Conservation (phyloP, 2,888 invertebrate genomes). For the Cheilosia pagana region DNA sequence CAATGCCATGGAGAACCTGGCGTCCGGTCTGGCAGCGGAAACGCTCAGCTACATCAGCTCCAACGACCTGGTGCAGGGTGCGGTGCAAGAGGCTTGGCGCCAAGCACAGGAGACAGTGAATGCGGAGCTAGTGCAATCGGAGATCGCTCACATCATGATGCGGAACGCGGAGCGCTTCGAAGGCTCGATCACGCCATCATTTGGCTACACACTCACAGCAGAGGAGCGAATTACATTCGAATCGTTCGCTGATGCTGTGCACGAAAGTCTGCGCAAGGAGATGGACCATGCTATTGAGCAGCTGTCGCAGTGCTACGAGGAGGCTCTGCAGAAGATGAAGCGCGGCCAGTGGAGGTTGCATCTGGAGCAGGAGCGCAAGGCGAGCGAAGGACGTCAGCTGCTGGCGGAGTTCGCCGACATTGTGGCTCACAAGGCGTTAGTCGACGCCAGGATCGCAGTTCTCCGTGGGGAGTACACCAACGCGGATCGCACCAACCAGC, state of each 20-base stretch:
- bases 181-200: conserved; percentile 85
- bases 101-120: conserved; percentile 90
- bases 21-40: conserved; percentile 88
- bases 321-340: conserved; percentile 86
- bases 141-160: conserved; percentile 89
- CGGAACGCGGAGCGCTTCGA: conserved; percentile 89
- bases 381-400: conserved; percentile 84
- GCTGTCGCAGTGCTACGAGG: conserved; percentile 88
- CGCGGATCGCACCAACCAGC: conserved; percentile 18
- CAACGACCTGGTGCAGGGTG: conserved; percentile 86
- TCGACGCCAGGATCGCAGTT: conserved; percentile 90
- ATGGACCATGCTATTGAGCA: conserved; percentile 89
- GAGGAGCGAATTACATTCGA: conserved; percentile 89
- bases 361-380: conserved; percentile 84
- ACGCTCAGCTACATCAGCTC: conserved; percentile 86
- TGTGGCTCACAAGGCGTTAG: conserved; percentile 89
- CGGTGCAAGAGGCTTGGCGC: conserved; percentile 90
- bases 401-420: conserved; percentile 89
- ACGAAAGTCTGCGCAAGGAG: conserved; percentile 88
- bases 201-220: conserved; percentile 87
- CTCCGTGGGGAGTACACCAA: conserved; percentile 85
- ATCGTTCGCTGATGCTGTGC: conserved; percentile 90
- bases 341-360: conserved; percentile 83
- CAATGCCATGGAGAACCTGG: conserved; percentile 88
- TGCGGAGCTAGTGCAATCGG: conserved; percentile 90